Evolutionary conservation across 1,140 invertebrate genomes (phyloP), one percentile per base, ranked within the genome.

Genomic region (Cydia strobilella): DNA sequence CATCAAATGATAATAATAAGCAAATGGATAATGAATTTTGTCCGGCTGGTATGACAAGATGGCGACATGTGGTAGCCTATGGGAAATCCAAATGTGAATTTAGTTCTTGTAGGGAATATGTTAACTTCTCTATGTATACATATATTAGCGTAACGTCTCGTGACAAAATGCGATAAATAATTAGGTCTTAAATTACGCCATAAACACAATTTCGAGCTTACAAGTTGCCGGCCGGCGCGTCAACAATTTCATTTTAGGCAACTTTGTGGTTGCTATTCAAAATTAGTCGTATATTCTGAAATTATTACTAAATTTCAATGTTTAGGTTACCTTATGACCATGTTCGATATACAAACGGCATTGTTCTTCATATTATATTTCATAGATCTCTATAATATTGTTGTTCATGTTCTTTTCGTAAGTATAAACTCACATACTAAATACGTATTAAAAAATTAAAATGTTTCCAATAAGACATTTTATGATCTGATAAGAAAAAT

Each of bases 11-110:
- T 75, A 74, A 73, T 23, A 2, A 6, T 59, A 59, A 76, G 74
- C 65, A 74, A 77, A 71, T 69, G 74, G 84, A 86, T 92, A 86
- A 90, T 84, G 85, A 91, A 91, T 81, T 81, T 80, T 81, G 76
- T 87, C 83, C 89, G 85, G 86, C 89, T 80, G 91, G 85, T 90
- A 85, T 90, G 86, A 93, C 92, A 93, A 93, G 90, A 93, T 93
- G 92, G 92, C 92, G 92, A 93, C 92, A 93, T 92, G 87, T 92
- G 90, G 85, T 84, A 85, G 81, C 76, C 77, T 80, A 85, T 86
- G 89, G 80, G 73, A 79, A 87, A 84, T 81, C 75, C 81, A 88
- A 88, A 82, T 75, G 48, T 76, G 62, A 69, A 62, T 63, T 25
- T 72, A 23, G 39, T 51, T 42, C 5, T 20, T 45, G 35, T 13